Percentiles rank a stretch among this genome's conserved stretches.
Evolutionary conservation across 2,888 invertebrate genomes (phyloP).

Genomic region (Xanthorhoe designata): DNA sequence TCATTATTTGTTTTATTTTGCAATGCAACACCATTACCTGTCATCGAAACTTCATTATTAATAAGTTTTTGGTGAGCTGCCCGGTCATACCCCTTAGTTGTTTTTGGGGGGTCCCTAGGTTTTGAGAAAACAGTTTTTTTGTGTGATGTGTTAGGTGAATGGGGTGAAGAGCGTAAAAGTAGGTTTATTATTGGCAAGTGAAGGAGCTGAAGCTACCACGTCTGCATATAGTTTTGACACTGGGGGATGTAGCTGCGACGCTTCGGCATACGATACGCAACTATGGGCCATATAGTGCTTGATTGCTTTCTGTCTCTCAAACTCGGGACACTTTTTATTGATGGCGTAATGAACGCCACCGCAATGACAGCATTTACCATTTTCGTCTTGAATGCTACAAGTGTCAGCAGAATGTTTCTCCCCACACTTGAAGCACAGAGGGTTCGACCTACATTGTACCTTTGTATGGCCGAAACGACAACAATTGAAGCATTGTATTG

Average conservation of each 20-base stretch:
- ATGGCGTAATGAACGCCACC: too few relatives aligned
- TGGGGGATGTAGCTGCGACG: background rate
- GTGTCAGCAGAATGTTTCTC: background rate
- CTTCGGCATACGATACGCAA: background rate
- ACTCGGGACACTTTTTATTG: background rate
- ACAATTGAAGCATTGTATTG: conserved; percentile 3
- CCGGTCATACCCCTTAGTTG: too few relatives aligned
- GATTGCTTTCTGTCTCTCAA: background rate
- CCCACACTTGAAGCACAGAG: background rate
- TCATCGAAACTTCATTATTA: too few relatives aligned
- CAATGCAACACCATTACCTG: too few relatives aligned
- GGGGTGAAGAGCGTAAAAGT: too few relatives aligned
- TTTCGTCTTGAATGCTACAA: background rate
- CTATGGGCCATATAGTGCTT: background rate
- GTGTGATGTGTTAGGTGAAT: too few relatives aligned
- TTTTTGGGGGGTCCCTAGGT: too few relatives aligned
- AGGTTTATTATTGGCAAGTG: too few relatives aligned
- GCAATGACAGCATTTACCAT: background rate
- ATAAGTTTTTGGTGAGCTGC: too few relatives aligned
- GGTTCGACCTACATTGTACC: background rate
- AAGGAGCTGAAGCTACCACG: background rate
- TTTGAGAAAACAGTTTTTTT: too few relatives aligned
- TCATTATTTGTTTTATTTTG: too few relatives aligned
- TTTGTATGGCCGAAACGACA: background rate
- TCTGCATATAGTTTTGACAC: background rate